Conservation (phyloP, 1,140 invertebrate species). For the Centruroides sculpturatus region DNA sequence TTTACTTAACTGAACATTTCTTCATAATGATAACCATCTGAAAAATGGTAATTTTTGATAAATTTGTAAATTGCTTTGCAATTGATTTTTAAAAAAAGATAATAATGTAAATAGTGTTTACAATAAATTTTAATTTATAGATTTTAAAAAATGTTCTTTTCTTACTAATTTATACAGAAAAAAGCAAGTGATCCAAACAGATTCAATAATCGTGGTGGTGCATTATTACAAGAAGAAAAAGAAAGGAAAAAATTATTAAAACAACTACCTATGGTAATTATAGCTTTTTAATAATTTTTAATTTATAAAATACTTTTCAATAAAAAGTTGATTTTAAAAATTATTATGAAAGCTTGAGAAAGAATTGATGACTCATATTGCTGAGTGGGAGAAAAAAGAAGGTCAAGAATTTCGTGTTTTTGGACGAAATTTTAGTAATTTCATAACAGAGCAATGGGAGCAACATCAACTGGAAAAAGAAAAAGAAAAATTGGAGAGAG, state of each 20-base stretch:
- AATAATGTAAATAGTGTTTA: too few species aligned
- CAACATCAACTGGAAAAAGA: conserved; percentile 27
- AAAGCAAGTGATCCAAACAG: conserved; percentile 57
- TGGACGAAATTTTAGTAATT: conserved; percentile 25
- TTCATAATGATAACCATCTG: too few species aligned
- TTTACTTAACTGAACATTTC: too few species aligned
- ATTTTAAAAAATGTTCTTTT: too few species aligned
- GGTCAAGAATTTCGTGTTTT: conserved; percentile 26
- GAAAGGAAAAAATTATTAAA: conserved; percentile 56
- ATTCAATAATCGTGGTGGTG: conserved; percentile 68
- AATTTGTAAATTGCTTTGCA: too few species aligned
- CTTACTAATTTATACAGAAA: conserved; percentile 18
- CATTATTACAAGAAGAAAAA: conserved; percentile 65
- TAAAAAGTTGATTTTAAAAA: too few species aligned
- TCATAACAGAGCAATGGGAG: conserved; percentile 28
- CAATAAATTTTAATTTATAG: too few species aligned
- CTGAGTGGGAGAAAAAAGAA: conserved; percentile 25
- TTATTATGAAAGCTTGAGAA: conserved; percentile 21
- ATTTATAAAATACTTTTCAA: too few species aligned
- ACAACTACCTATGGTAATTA: conserved; percentile 29
- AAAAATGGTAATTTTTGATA: too few species aligned
- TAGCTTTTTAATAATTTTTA: too few species aligned
- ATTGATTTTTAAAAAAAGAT: too few species aligned
- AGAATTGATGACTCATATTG: conserved; percentile 25
- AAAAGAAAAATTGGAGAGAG: conserved; percentile 25